phyloP scores from a whole-genome alignment of 2,888 invertebrate species.

The Therioaphis trifolii region DNA sequence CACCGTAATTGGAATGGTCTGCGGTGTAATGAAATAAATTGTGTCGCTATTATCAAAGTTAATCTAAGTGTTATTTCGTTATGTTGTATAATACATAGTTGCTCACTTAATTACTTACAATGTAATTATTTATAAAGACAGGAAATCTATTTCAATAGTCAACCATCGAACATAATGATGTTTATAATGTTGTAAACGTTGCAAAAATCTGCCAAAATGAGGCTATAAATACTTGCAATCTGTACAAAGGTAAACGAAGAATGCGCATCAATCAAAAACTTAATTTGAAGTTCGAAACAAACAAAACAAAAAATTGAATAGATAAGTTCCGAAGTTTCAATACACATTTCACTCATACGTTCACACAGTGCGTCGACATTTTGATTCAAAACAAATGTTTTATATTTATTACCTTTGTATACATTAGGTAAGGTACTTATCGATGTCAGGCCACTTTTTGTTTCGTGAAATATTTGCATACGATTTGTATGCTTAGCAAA shows the following conservation, averaged over 20 bases:
- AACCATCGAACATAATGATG: background rate
- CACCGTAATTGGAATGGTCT: conserved; percentile 6
- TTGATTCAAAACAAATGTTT: background rate
- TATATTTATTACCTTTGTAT: background rate
- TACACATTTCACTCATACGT: background rate
- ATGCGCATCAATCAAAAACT: background rate
- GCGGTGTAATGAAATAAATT: conserved; percentile 1
- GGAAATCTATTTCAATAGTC: background rate
- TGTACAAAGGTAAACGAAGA: background rate
- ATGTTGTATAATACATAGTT: background rate
- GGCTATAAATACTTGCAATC: background rate
- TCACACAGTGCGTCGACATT: background rate
- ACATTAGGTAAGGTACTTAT: background rate
- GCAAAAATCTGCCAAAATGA: background rate
- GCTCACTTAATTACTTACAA: background rate
- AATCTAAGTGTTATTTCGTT: background rate
- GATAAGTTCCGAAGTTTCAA: background rate
- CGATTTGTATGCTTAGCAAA: too few species aligned
- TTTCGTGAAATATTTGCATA: background rate
- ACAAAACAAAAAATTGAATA: background rate
- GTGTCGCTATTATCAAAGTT: conserved; percentile 11
- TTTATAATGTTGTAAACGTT: conserved; percentile 10
- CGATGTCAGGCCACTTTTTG: background rate
- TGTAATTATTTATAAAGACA: too few species aligned
- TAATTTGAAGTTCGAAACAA: background rate